Conservation (phyloP, 2,113 vertebrate species). For the Chauna torquata region DNA sequence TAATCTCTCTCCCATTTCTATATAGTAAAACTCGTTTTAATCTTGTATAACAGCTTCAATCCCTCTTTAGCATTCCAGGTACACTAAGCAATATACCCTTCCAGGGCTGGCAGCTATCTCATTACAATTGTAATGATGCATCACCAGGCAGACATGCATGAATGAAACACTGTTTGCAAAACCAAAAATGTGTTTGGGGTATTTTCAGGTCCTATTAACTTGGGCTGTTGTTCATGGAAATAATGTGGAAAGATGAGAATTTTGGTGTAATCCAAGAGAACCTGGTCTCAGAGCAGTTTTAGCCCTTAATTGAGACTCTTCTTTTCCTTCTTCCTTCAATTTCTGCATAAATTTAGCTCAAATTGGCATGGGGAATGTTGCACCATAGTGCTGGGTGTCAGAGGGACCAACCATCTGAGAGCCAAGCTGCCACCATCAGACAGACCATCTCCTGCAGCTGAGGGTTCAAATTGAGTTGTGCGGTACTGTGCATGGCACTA, state of each 20-base stretch:
- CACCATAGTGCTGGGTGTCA: rapidly evolving
- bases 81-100: background rate
- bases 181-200: background rate
- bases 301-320: background rate
- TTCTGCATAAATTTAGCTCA: background rate
- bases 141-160: background rate
- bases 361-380: background rate
- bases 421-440: background rate
- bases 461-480: background rate
- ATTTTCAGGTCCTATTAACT: constrained; percentile 1
- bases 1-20: background rate
- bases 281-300: rapidly evolving
- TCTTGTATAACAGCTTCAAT: background rate
- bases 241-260: background rate
- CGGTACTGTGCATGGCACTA: background rate
- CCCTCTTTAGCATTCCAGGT: background rate
- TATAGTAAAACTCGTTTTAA: background rate
- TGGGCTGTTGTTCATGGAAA: background rate
- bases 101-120: background rate
- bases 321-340: background rate
- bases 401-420: background rate
- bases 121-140: background rate
- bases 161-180: constrained; percentile 16
- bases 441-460: background rate
- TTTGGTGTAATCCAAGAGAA: background rate